Conservation (phyloP, 2,797 vertebrate genomes). For the Brotula barbata region DNA sequence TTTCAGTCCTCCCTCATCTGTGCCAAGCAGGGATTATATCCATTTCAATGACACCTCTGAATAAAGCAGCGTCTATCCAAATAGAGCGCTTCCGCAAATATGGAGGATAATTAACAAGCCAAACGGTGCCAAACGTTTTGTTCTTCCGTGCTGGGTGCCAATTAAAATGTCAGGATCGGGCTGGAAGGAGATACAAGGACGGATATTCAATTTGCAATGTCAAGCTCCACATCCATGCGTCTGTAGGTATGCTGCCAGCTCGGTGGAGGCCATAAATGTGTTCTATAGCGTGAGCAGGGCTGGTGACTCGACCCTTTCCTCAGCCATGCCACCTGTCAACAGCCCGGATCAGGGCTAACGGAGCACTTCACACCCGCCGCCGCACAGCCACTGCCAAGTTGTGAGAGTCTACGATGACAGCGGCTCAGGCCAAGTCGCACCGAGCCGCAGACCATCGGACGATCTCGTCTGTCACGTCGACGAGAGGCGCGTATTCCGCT, state of each 20-base stretch:
- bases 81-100: conserved; percentile 50
- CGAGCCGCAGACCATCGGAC: background rate
- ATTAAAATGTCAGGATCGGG: conserved; percentile 1
- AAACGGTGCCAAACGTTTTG: background rate
- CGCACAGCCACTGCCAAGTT: conserved; percentile 36
- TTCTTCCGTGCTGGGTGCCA: no score
- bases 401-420: conserved; percentile 45
- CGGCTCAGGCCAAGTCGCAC: background rate
- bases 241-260: conserved; percentile 10
- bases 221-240: background rate
- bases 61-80: conserved; percentile 48
- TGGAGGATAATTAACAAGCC: conserved; percentile 43
- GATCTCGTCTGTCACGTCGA: conserved; percentile 10
- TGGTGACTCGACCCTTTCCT: conserved; percentile 46
- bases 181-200: conserved; percentile 4
- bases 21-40: conserved; percentile 64
- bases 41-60: conserved; percentile 61
- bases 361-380: conserved; percentile 33
- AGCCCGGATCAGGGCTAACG: conserved; percentile 30
- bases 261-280: background rate
- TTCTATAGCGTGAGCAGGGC: conserved; percentile 22
- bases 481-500: background rate
- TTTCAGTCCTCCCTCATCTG: conserved; percentile 44
- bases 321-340: conserved; percentile 61
- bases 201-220: conserved; percentile 1